Conservation (phyloP, 2,113 vertebrate genomes). For the Vidua chalybeata region DNA sequence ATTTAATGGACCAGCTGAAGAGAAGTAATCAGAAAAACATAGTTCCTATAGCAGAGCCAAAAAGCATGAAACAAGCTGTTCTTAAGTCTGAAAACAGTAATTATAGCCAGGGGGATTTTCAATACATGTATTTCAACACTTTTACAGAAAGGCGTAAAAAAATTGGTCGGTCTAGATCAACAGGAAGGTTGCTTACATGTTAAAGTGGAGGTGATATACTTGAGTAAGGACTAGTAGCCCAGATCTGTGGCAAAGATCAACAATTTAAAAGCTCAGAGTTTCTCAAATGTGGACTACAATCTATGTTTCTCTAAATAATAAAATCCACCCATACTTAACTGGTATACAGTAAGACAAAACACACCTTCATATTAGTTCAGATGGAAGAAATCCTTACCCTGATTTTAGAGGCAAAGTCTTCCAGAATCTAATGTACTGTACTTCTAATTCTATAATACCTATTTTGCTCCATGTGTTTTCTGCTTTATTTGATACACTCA, state of each 20-base stretch:
- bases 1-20: background rate
- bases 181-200: background rate
- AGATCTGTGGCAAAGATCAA: background rate
- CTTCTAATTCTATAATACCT: background rate
- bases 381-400: background rate
- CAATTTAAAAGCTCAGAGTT: background rate
- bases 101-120: background rate
- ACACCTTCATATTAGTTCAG: background rate
- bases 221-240: background rate
- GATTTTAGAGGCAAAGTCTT: background rate
- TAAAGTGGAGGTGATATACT: background rate
- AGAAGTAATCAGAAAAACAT: background rate
- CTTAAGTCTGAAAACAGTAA: background rate
- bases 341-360: background rate
- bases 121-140: background rate
- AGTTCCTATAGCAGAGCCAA: background rate
- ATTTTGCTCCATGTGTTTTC: background rate
- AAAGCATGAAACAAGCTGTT: background rate
- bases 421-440: background rate
- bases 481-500: background rate
- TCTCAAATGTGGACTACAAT: background rate
- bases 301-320: background rate
- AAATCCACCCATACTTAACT: background rate
- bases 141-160: background rate
- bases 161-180: background rate